These are phyloP conservation scores for Drosophila nr. perissopoda DNA, from an alignment of 2,888 invertebrate genomes.

Conservation along the genomic window DNA sequence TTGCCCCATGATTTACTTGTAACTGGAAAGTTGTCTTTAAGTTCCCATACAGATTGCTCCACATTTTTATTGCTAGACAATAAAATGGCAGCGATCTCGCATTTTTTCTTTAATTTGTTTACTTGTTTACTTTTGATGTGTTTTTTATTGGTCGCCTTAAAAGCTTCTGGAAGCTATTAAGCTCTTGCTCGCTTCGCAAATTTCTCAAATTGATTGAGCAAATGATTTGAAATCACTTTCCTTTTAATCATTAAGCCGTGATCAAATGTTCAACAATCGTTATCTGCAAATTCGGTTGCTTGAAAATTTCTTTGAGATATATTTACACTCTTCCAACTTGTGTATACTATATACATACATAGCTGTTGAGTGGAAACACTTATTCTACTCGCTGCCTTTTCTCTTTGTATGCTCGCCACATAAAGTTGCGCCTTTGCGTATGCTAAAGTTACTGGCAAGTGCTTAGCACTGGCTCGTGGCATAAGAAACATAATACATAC, in stretches of 20 bases:
- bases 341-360: not conserved
- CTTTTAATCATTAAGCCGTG: constrained; percentile 15
- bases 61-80: constrained; percentile 48
- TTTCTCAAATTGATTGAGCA: constrained; percentile 25
- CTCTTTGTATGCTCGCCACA: constrained; percentile 7
- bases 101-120: constrained; percentile 50
- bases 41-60: constrained; percentile 30
- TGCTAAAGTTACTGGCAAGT: constrained; percentile 22
- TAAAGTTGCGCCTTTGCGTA: constrained; percentile 39
- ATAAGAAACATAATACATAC: constrained; percentile 4
- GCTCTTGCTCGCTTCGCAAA: constrained; percentile 15
- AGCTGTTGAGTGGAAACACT: not conserved
- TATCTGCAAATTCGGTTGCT: not conserved
- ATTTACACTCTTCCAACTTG: constrained; percentile 4
- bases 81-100: constrained; percentile 34
- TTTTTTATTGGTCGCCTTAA: constrained; percentile 44
- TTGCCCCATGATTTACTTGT: constrained; percentile 53
- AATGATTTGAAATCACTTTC: constrained; percentile 30
- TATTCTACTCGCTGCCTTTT: constrained; percentile 23
- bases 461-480: constrained; percentile 1
- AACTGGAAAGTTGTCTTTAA: constrained; percentile 44
- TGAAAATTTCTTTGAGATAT: constrained; percentile 9
- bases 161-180: constrained; percentile 30
- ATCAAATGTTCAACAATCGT: constrained; percentile 14
- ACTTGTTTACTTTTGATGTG: constrained; percentile 37